These are phyloP conservation scores for Pogonophryne albipinna DNA, from an alignment of 2,797 vertebrate genomes.

Conservation along the genomic window DNA sequence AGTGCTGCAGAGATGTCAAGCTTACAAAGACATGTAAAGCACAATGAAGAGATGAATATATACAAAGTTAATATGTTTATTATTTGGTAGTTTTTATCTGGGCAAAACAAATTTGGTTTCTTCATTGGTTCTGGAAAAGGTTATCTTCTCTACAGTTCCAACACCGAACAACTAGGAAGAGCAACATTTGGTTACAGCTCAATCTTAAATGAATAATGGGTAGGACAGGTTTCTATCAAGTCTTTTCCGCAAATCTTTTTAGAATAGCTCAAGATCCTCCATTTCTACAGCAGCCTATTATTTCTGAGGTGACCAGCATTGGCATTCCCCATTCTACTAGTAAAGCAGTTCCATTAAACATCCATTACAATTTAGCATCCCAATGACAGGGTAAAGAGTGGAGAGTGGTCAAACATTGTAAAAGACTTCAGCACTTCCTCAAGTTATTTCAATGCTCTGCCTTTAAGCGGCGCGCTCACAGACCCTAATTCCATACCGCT, in stretches of 20 bases:
- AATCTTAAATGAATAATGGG: not conserved
- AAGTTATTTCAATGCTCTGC: conserved; percentile 53
- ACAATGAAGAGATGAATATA: not conserved
- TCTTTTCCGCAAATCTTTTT: conserved; percentile 8
- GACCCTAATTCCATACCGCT: conserved; percentile 69
- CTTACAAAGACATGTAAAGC: conserved; percentile 1
- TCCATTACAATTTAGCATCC: conserved; percentile 52
- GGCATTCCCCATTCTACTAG: conserved; percentile 27
- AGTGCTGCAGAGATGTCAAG: not conserved
- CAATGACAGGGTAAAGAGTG: conserved; percentile 38
- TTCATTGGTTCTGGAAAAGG: not conserved
- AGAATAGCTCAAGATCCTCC: not conserved
- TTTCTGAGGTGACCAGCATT: conserved; percentile 10
- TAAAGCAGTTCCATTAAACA: conserved; percentile 45
- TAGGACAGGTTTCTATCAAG: not conserved
- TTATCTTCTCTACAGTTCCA: not conserved
- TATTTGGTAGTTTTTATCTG: not conserved
- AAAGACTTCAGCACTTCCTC: conserved; percentile 31
- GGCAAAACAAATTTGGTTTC: not conserved
- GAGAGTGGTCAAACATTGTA: conserved; percentile 34
- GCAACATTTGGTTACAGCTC: not conserved
- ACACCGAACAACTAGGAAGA: not conserved
- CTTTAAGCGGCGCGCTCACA: conserved; percentile 55
- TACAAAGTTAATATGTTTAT: not conserved
- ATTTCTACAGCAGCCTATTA: conserved; percentile 5